Evolutionary conservation across 1,140 invertebrate species (phyloP).

Genomic region (Aporrectodea caliginosa): DNA sequence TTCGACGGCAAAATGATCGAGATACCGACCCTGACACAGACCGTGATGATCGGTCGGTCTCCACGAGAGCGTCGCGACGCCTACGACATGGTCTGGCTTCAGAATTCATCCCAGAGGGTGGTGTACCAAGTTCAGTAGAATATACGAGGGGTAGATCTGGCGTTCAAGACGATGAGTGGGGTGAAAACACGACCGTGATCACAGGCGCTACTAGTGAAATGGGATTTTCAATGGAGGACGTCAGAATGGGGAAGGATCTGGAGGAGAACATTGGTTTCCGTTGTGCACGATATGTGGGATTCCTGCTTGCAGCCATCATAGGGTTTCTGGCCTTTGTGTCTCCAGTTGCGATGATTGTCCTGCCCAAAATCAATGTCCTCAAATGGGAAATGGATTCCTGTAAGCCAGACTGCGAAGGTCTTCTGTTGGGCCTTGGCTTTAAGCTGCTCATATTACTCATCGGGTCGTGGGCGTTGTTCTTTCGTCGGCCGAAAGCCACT

Average conservation of each 20-base stretch:
- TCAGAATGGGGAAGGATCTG: constrained; percentile 53
- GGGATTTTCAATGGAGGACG: constrained; percentile 79
- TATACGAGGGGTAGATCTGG: constrained; percentile 38
- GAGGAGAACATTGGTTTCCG: constrained; percentile 55
- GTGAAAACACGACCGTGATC: constrained; percentile 90
- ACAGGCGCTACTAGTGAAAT: constrained; percentile 91
- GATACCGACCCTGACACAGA: constrained; percentile 36
- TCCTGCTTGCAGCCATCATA: constrained; percentile 70
- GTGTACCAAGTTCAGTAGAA: constrained; percentile 32
- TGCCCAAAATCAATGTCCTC: constrained; percentile 66
- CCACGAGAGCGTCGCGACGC: constrained; percentile 35
- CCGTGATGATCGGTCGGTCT: constrained; percentile 19
- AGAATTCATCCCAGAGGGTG: constrained; percentile 37
- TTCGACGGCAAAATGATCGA: constrained; percentile 45
- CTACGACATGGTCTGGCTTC: constrained; percentile 32
- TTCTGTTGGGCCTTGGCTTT: constrained; percentile 83
- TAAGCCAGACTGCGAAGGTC: constrained; percentile 81
- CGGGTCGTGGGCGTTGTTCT: constrained; percentile 80
- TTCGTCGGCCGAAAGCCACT: constrained; percentile 62
- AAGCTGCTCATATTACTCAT: constrained; percentile 85
- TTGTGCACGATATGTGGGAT: constrained; percentile 58
- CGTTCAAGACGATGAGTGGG: constrained; percentile 44
- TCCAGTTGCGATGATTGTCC: constrained; percentile 86
- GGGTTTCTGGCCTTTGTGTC: constrained; percentile 81
- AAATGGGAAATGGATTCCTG: constrained; percentile 64